Evolutionary conservation across 2,113 vertebrate species (phyloP), one percentile per base, ranked within the genome.

Genomic region (Oreocharis arfaki): DNA sequence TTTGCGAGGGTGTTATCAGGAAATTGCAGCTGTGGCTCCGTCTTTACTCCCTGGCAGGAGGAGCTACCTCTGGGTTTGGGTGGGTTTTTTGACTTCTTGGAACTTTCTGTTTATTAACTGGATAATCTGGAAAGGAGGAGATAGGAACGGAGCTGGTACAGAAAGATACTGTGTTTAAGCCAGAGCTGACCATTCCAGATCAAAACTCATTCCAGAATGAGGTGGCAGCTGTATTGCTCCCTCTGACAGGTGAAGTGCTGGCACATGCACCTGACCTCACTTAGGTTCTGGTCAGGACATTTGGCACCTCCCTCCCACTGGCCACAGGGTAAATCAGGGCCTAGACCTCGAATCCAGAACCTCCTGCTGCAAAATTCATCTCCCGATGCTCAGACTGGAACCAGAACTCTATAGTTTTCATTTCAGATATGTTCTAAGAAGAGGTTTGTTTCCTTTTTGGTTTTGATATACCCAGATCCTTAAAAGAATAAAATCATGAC

Each of bases 31-130:
- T 39, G 76, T 17, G 49, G 32, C 21, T 64, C 37, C 2, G 24
- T 10, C 63, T 87, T 33, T 44, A 33, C 74, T 50, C 70, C 68
- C 60, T 75, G 64, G 50, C 50, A 63, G 52, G 49, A 42, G 26
- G 46, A 77, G 60, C 35, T 69, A 41, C 91, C 50, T 84, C 56
- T 53, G 46, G 10, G 8, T n/a, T 76, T 12, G 49, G 67, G 83
- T 55, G 22, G 18, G 30, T 28, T 56, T 90, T 82, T 92, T 42
- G 3, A 57, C 57, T 96, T 96, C 92, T 84, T 64, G 73, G 93
- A 95, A 96, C 28, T 68, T 78, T 24, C 24, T 89, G 76, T 88
- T 96, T 94, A 63, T 94, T 59, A 77, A 63, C n/a, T 27, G 42
- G 52, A 39, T 84, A 61, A 87, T 60, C 65, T 87, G 73, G 73